A percentile compares a stretch with the other conserved stretches of the same genome.
Evolutionary conservation across 2,888 invertebrate species (phyloP).

Genomic region (Drosophila anceps): DNA sequence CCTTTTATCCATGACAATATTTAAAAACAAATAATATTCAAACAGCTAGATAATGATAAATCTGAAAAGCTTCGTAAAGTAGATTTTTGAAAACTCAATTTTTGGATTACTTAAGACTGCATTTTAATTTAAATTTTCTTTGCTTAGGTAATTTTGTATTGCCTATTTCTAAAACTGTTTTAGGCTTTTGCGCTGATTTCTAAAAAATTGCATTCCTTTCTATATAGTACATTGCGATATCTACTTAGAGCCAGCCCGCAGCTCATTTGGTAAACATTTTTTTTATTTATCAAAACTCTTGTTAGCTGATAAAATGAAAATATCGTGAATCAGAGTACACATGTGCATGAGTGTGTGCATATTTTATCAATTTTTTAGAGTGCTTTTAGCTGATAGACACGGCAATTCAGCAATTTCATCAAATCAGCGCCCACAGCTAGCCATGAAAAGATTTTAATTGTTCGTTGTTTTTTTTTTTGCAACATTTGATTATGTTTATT

Average conservation of each 20-base stretch:
- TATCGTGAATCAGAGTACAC: conserved; percentile 20
- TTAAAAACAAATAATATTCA: background rate
- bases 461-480: conserved; percentile 35
- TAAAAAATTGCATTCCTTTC: background rate
- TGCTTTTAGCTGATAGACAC: conserved; percentile 40
- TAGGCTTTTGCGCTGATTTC: background rate
- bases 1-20: conserved; percentile 27
- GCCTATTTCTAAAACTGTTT: background rate
- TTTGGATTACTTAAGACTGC: background rate
- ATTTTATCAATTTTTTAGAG: conserved; percentile 26
- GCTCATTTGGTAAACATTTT: conserved; percentile 4
- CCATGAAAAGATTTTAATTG: conserved; percentile 29
- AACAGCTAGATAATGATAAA: background rate
- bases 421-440: conserved; percentile 35
- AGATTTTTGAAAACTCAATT: background rate
- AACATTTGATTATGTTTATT: conserved; percentile 60
- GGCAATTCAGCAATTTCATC: conserved; percentile 10
- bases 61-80: background rate
- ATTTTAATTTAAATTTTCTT: background rate
- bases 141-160: background rate
- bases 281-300: conserved; percentile 39
- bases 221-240: conserved; percentile 1
- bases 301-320: conserved; percentile 30
- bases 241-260: conserved; percentile 3
- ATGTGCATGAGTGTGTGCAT: background rate